A percentile compares a stretch with the other conserved stretches of the same genome.
Conservation (phyloP, 2,113 vertebrate species). For the Athene noctua region DNA sequence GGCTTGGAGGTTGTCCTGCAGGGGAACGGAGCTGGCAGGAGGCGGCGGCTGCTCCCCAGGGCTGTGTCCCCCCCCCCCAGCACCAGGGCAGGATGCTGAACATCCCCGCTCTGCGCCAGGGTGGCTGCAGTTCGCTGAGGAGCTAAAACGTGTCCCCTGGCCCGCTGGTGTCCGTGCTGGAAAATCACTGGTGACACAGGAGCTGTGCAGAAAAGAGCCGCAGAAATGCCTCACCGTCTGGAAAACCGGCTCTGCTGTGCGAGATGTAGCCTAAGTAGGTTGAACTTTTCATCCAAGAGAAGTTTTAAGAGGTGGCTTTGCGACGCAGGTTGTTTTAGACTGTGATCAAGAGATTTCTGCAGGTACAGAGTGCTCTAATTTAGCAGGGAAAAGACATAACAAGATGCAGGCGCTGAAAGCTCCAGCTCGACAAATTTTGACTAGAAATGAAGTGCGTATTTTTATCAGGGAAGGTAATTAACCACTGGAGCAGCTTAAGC, state of each 20-base stretch:
- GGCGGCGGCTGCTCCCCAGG: accelerated
- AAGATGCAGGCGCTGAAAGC: conserved; percentile 6
- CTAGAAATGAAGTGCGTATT: background rate
- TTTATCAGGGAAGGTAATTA: conserved; percentile 44
- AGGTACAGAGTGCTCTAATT: conserved; percentile 12
- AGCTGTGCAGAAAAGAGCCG: background rate
- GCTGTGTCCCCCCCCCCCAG: background rate
- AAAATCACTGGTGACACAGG: background rate
- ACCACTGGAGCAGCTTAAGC: background rate
- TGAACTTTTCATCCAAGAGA: conserved; percentile 46
- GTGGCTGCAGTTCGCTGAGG: background rate
- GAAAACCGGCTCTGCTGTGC: background rate
- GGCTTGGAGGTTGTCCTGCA: background rate
- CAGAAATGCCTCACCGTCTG: background rate
- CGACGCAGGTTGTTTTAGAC: background rate
- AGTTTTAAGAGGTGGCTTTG: conserved; percentile 26
- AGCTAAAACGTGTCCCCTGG: no score
- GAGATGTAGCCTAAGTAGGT: conserved; percentile 9
- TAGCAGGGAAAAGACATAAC: background rate
- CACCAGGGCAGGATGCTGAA: background rate
- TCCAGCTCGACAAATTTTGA: background rate
- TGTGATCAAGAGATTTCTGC: conserved; percentile 30
- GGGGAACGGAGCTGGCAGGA: accelerated
- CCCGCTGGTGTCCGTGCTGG: background rate
- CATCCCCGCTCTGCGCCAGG: accelerated